Percentiles rank a stretch among this genome's conserved stretches.
phyloP scores from a whole-genome alignment of 2,113 vertebrate species.

The Phoenicopterus ruber region DNA sequence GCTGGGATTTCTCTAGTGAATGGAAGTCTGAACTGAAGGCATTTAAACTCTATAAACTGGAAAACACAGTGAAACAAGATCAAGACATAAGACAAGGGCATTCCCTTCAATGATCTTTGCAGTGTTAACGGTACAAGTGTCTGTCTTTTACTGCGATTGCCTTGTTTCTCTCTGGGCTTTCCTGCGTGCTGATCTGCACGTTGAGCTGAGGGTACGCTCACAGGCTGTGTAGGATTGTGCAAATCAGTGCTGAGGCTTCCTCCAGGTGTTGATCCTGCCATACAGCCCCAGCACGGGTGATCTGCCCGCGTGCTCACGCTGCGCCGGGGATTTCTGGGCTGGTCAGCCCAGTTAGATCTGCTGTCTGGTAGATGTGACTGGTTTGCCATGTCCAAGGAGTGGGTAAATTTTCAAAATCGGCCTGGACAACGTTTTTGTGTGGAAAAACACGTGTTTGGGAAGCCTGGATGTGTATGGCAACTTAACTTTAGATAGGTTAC shows the following conservation, averaged over 20 bases:
- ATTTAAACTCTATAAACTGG: not conserved
- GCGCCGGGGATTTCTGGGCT: not conserved
- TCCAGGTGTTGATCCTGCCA: not conserved
- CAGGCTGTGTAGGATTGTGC: not conserved
- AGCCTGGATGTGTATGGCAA: not conserved
- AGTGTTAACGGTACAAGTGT: not conserved
- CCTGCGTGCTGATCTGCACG: fast-evolving
- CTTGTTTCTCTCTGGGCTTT: slow-evolving; percentile 1
- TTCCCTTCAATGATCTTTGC: not conserved
- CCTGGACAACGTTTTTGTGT: not conserved
- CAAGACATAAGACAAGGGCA: not conserved
- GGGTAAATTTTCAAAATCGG: not conserved
- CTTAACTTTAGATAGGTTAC: not conserved
- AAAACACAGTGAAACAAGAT: not conserved
- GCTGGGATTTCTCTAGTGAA: not conserved
- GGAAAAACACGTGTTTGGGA: not conserved
- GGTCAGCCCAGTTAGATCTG: not conserved
- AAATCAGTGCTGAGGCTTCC: not conserved
- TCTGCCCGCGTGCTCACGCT: not conserved
- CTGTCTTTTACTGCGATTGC: not conserved
- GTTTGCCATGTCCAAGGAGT: not conserved
- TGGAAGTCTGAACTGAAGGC: not conserved
- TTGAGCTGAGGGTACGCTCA: not conserved
- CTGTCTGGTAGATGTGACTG: not conserved
- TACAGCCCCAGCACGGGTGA: fast-evolving